phyloP scores from a whole-genome alignment of 2,797 vertebrate species.

The Protosalanx chinensis region DNA sequence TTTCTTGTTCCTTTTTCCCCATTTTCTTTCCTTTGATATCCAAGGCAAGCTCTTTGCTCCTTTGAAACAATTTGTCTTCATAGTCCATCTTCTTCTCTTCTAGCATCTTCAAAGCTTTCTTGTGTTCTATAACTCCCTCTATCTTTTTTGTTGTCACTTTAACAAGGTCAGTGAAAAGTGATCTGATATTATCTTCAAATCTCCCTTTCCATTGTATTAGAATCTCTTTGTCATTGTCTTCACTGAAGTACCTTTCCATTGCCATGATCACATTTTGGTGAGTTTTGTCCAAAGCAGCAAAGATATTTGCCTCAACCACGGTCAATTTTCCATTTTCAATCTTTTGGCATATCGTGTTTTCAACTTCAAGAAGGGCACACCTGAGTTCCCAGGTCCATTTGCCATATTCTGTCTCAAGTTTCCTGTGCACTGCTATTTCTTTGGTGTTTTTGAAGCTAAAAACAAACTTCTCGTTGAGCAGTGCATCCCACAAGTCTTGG shows the following conservation, averaged over 20 bases:
- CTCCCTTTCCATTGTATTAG: constrained; percentile 59
- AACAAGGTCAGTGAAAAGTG: constrained; percentile 45
- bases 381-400: constrained; percentile 71
- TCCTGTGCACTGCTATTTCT: constrained; percentile 65
- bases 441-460: constrained; percentile 75
- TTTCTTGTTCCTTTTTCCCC: constrained; percentile 31
- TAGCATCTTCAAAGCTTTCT: constrained; percentile 36
- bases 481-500: constrained; percentile 65
- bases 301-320: no score
- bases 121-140: constrained; percentile 25
- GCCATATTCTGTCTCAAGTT: constrained; percentile 59
- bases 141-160: constrained; percentile 33
- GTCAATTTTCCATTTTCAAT: constrained; percentile 31
- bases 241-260: constrained; percentile 55
- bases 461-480: constrained; percentile 75
- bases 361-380: constrained; percentile 52
- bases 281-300: neutral
- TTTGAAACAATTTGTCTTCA: constrained; percentile 42
- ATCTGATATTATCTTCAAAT: constrained; percentile 44
- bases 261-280: constrained; percentile 32
- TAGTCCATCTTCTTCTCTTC: constrained; percentile 42
- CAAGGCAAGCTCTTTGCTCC: constrained; percentile 45
- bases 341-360: constrained; percentile 33
- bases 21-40: constrained; percentile 30
- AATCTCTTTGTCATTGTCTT: constrained; percentile 56